A percentile compares a stretch with the other conserved stretches of the same genome.
Evolutionary conservation across 53 echinoderm and acorn worm genomes (phyloP).

Genomic region (Antedon mediterranea): DNA sequence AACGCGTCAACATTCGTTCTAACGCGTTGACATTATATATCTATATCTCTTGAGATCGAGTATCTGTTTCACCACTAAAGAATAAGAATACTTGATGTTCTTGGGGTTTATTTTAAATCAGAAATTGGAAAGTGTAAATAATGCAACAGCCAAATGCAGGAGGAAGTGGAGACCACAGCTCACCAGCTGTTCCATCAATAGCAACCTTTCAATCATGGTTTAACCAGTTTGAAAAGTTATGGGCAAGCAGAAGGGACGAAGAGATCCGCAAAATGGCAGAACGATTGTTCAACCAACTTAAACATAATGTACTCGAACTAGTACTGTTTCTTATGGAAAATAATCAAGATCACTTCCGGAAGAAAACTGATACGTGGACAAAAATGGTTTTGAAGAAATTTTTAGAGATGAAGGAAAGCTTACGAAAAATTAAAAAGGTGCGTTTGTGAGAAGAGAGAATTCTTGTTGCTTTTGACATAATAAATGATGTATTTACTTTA

Average conservation of each 20-base stretch:
- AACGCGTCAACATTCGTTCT: no score
- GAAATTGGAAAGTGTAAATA: no score
- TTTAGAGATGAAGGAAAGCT: constrained; percentile 6
- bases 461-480: no score
- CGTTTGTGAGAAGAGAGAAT: neutral
- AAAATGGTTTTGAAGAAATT: constrained; percentile 49
- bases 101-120: no score
- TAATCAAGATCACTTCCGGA: constrained; percentile 56
- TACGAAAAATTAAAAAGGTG: constrained; percentile 16
- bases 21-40: no score
- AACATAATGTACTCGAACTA: neutral
- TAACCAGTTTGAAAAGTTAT: neutral
- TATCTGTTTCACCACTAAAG: no score
- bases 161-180: no score
- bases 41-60: no score
- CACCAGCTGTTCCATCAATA: no score
- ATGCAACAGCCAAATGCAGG: no score
- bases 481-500: no score
- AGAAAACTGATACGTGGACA: constrained; percentile 52
- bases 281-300: neutral
- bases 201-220: neutral
- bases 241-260: neutral
- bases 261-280: neutral
- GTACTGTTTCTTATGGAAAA: constrained; percentile 46
- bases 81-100: no score